A percentile compares a stretch with the other conserved stretches of the same genome.
phyloP scores from a whole-genome alignment of 92 coral and sea anemone species.

The Epizoanthus scotinus region DNA sequence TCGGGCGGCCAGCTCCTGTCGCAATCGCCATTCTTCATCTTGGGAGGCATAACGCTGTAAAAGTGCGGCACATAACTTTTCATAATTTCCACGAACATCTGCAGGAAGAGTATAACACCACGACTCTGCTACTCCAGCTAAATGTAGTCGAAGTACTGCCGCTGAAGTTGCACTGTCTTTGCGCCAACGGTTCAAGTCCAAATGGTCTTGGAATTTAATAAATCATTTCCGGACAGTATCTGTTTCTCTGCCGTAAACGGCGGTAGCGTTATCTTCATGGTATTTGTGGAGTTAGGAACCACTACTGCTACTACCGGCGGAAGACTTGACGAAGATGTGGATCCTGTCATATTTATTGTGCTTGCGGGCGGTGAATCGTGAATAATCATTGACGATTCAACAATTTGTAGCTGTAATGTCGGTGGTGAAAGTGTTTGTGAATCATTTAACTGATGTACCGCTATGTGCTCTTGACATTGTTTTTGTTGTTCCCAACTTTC shows the following conservation, averaged over 20 bases:
- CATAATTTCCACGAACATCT: not conserved
- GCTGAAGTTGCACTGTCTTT: not conserved
- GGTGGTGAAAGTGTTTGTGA: no score
- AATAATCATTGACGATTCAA: slow-evolving; percentile 2
- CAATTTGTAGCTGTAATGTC: no score
- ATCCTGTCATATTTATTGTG: not conserved
- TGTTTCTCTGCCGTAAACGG: not conserved
- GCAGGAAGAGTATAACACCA: slow-evolving; percentile 4
- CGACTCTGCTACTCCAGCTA: slow-evolving; percentile 5
- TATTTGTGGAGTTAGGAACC: no score
- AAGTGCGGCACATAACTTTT: slow-evolving; percentile 9
- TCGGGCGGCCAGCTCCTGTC: slow-evolving; percentile 2
- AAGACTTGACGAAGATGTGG: no score
- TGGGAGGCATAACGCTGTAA: slow-evolving; percentile 1
- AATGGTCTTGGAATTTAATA: slow-evolving; percentile 1
- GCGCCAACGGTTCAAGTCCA: slow-evolving; percentile 7
- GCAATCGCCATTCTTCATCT: slow-evolving; percentile 20
- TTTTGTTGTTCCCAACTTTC: no score
- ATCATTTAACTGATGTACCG: no score
- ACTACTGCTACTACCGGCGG: no score
- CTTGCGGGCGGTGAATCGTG: not conserved
- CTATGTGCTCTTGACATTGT: no score
- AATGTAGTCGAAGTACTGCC: slow-evolving; percentile 6
- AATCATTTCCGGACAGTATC: slow-evolving; percentile 11
- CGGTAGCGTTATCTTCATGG: no score